Conservation (phyloP, 2,797 vertebrate genomes). For the Babyrousa celebensis region DNA sequence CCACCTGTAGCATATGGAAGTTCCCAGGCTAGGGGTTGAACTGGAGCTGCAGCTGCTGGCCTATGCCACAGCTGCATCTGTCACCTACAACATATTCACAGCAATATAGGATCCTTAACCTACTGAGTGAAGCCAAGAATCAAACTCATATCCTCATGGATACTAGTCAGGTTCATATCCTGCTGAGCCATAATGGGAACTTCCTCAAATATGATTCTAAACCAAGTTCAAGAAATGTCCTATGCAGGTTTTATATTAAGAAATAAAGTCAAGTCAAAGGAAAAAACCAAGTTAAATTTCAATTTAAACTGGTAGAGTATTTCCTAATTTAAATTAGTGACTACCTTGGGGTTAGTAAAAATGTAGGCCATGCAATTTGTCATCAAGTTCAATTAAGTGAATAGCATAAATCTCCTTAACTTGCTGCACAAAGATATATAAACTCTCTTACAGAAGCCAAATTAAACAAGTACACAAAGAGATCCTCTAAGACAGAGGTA, state of each 20-base stretch:
- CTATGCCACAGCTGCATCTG: too few species aligned
- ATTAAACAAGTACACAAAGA: slow-evolving; percentile 13
- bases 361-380: not conserved
- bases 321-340: slow-evolving; percentile 25
- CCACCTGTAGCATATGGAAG: too few species aligned
- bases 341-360: not conserved
- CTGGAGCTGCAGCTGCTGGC: too few species aligned
- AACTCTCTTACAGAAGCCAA: not conserved
- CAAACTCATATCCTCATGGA: too few species aligned
- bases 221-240: not conserved
- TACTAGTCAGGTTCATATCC: too few species aligned
- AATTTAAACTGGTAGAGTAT: not conserved
- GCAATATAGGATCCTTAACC: too few species aligned
- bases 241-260: slow-evolving; percentile 12
- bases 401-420: not conserved
- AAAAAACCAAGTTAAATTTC: not conserved
- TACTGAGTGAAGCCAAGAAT: too few species aligned
- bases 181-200: too few species aligned
- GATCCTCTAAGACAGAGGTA: not conserved
- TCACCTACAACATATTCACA: too few species aligned
- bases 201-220: not conserved
- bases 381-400: not conserved
- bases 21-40: too few species aligned
- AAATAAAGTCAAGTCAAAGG: not conserved
- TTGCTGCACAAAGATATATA: not conserved